These are phyloP conservation scores for Sebastes vulpes DNA, from an alignment of 2,797 vertebrate species.

Conservation along the genomic window DNA sequence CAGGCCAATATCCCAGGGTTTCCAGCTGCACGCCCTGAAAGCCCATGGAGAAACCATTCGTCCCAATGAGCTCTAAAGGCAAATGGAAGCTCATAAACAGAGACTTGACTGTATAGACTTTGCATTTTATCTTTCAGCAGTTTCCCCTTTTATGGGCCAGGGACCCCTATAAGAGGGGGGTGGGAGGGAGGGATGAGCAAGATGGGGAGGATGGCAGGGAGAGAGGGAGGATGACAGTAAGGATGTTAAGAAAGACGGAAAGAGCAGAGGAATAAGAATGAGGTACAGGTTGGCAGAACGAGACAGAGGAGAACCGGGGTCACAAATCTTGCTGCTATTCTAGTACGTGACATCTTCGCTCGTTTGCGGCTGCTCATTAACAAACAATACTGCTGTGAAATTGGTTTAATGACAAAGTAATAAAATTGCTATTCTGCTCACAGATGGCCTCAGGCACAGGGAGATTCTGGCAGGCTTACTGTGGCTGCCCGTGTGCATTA, in stretches of 20 bases:
- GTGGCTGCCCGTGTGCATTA: slow-evolving; percentile 97
- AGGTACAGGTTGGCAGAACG: slow-evolving; percentile 65
- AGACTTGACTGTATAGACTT: slow-evolving; percentile 97
- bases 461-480: slow-evolving; percentile 97
- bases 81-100: slow-evolving; percentile 98
- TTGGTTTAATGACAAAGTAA: slow-evolving; percentile 99
- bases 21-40: slow-evolving; percentile 72
- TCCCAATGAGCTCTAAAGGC: slow-evolving; percentile 95
- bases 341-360: slow-evolving; percentile 98
- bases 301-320: slow-evolving; percentile 85
- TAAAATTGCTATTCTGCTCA: slow-evolving; percentile 99
- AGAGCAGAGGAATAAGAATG: slow-evolving; percentile 75
- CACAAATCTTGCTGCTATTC: slow-evolving; percentile 99
- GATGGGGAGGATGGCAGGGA: slow-evolving; percentile 44
- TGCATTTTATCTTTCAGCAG: slow-evolving; percentile 98
- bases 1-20: slow-evolving; percentile 71
- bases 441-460: slow-evolving; percentile 98
- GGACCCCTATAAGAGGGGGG: slow-evolving; percentile 87
- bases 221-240: slow-evolving; percentile 39
- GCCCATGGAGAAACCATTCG: slow-evolving; percentile 88
- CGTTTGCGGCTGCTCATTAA: slow-evolving; percentile 99
- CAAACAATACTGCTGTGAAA: slow-evolving; percentile 99
- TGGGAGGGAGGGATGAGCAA: slow-evolving; percentile 27
- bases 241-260: slow-evolving; percentile 59
- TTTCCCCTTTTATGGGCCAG: slow-evolving; percentile 94